Conservation (phyloP, 2,113 vertebrate species). For the Empidonax traillii region DNA sequence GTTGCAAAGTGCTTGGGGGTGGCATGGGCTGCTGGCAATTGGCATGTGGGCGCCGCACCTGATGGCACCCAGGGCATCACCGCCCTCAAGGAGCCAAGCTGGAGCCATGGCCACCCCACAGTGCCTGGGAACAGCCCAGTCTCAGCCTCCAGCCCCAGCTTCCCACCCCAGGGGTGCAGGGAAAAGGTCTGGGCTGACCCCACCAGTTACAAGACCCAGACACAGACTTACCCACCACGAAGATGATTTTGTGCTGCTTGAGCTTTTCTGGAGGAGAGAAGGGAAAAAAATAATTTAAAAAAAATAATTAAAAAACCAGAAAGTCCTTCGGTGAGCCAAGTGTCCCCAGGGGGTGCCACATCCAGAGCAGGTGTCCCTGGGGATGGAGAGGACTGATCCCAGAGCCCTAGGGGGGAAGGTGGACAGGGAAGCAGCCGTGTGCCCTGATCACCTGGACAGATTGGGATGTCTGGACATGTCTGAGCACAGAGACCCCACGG, state of each 20-base stretch:
- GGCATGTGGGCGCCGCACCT: neutral
- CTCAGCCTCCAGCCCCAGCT: neutral
- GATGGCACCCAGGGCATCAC: neutral
- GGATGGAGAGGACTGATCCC: neutral
- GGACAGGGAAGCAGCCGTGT: neutral
- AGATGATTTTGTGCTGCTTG: conserved; percentile 95
- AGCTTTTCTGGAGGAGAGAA: conserved; percentile 84
- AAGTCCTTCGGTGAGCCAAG: accelerated
- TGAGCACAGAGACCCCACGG: conserved; percentile 7
- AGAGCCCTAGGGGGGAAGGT: neutral
- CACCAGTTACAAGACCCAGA: accelerated
- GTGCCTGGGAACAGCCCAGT: neutral
- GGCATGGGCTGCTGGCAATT: neutral
- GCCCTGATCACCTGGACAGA: neutral
- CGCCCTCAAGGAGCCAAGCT: too few relatives aligned
- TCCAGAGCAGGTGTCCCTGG: neutral
- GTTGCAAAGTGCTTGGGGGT: neutral
- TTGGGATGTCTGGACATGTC: neutral
- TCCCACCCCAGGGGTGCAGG: neutral
- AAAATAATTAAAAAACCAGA: neutral
- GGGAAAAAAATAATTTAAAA: neutral
- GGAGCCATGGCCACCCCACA: too few relatives aligned
- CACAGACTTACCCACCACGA: conserved; percentile 93
- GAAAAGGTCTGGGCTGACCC: neutral
- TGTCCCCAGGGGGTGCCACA: neutral